A percentile compares a stretch with the other conserved stretches of the same genome.
These are phyloP conservation scores for Nipponia nippon DNA, from an alignment of 2,113 vertebrate genomes.

Conservation along the genomic window DNA sequence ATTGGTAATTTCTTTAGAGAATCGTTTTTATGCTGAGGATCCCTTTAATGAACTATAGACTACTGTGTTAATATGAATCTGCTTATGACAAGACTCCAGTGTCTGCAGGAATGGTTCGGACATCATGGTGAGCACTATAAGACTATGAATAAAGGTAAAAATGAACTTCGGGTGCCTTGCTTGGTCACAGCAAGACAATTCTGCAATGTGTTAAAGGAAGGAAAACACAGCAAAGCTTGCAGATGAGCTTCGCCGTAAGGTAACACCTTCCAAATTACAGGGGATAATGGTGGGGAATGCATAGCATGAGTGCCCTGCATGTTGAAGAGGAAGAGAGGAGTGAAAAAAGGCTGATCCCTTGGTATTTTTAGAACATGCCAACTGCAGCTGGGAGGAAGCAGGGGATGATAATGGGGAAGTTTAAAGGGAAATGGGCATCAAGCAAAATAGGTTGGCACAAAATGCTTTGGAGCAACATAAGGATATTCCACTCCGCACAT, in stretches of 20 bases:
- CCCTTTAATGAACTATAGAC: not conserved
- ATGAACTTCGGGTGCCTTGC: not conserved
- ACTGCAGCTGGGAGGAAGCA: not conserved
- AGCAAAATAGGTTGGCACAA: not conserved
- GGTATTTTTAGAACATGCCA: not conserved
- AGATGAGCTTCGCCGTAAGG: not conserved
- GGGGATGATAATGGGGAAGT: not conserved
- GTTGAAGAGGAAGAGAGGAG: not conserved
- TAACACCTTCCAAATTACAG: not conserved
- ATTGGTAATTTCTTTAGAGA: not conserved
- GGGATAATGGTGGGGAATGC: not conserved
- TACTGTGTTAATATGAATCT: not conserved
- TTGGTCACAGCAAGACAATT: not conserved
- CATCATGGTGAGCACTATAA: not conserved
- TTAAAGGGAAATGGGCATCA: not conserved
- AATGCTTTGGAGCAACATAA: not conserved
- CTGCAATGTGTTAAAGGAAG: not conserved
- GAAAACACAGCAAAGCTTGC: not conserved
- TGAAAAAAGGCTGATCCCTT: not conserved
- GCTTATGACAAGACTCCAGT: not conserved
- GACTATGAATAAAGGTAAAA: not conserved
- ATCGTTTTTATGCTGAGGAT: not conserved
- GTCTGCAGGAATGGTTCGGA: not conserved
- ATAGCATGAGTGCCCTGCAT: not conserved
- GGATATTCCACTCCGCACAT: not conserved